Evolutionary conservation across 2,888 invertebrate genomes (phyloP).

Genomic region (Bombylius major): DNA sequence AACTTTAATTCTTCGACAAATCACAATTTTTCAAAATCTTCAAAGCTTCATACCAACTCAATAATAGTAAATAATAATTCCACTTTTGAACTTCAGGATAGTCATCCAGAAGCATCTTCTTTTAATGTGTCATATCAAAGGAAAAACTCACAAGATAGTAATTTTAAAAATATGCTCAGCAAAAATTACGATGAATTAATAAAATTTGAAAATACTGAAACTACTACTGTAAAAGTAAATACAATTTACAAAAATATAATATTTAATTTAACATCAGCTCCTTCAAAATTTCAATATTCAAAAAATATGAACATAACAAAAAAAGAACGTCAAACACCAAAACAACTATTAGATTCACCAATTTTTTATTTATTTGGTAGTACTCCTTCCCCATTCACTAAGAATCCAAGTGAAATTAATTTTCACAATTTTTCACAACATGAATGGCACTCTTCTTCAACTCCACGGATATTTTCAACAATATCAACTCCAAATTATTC

Average conservation of each 20-base stretch:
- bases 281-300: conserved; percentile 15
- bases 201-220: neutral
- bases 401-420: conserved; percentile 26
- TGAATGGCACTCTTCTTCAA: conserved; percentile 13
- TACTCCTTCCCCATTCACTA: conserved; percentile 43
- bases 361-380: conserved; percentile 42
- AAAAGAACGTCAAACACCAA: conserved; percentile 30
- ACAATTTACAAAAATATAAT: neutral
- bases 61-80: conserved; percentile 30
- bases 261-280: conserved; percentile 4
- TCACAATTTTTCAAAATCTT: neutral
- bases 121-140: conserved; percentile 15
- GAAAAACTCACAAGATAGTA: conserved; percentile 9
- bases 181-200: neutral
- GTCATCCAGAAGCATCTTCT: conserved; percentile 38
- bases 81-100: conserved; percentile 37
- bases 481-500: conserved; percentile 33
- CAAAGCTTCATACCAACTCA: conserved; percentile 1
- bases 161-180: neutral
- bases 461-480: conserved; percentile 20
- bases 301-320: conserved; percentile 12
- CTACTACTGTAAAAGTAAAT: neutral
- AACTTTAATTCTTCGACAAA: neutral
- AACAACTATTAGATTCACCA: conserved; percentile 44
- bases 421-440: conserved; percentile 16